Evolutionary conservation across 2,797 vertebrate species (phyloP), one percentile per base, ranked within the genome.

Genomic region (Notolabrus celidotus): DNA sequence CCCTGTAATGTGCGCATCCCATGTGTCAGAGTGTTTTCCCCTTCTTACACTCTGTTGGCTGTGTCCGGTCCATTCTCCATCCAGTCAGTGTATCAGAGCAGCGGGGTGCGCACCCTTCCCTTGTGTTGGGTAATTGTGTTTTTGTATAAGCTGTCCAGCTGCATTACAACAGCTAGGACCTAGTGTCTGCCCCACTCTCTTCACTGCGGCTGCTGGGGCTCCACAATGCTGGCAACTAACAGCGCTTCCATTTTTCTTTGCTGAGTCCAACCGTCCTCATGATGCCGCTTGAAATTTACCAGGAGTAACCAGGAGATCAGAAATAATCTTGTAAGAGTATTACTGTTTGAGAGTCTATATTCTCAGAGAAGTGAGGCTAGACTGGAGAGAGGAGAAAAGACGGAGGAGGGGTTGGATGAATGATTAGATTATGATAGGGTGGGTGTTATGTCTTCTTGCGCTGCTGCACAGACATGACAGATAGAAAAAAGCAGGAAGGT

Each of bases 41-140:
- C 53, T 3, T 16, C 17, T 64, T 58, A 67, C 45, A 50, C 68
- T 75, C 36, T 38, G 3, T 42, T 61, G 43, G 45, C 54, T 54
- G 36, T 19, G 60, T 75, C 75, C 69, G 64, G 52, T 72, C 72
- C 49, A 57, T 84, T 85, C 68, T 64, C 25, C 62, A 62, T 64
- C 54, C 77, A 71, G 63, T 52, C 81, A 29, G 62, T 43, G 74
- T 66, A 72, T 61, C 66, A 53, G 67, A 81, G 72, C 59, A 79
- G 45, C 63, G 63, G 61, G 61, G 43, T 17, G 55, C 69, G 60
- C 60, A 46, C 43, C 69, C 59, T 29, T 74, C 76, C 74, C 69
- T 65, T 67, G 77, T 86, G 87, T 75, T 50, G 75, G 71, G 59
- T 88, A 86, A 91, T 89, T 85, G 86, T 86, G 81, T 87, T 92